phyloP scores from a whole-genome alignment of 2,113 vertebrate species.

The Phaethon lepturus region DNA sequence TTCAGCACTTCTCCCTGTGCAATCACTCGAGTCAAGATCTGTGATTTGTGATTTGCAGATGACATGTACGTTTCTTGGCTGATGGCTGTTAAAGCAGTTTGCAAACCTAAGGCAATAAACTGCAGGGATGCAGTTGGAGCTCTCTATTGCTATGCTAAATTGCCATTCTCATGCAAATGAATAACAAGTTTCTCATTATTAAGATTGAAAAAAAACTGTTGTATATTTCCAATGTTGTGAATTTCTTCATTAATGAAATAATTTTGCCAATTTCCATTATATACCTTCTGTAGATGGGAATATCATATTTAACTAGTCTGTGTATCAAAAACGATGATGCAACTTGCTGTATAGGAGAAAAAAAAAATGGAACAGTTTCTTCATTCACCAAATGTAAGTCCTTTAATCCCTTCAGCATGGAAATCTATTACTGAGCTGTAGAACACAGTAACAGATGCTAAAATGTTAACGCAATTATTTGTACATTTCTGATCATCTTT shows the following conservation, averaged over 20 bases:
- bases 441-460: not conserved
- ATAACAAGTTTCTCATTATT: constrained; percentile 69
- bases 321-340: not conserved
- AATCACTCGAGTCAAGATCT: constrained; percentile 91
- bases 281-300: not conserved
- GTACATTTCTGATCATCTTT: constrained; percentile 65
- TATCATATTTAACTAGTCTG: not conserved
- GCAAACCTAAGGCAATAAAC: constrained; percentile 82
- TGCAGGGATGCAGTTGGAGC: constrained; percentile 74
- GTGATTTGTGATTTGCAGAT: constrained; percentile 95
- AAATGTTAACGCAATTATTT: constrained; percentile 57
- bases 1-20: constrained; percentile 91
- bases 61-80: constrained; percentile 90
- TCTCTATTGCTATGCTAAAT: constrained; percentile 66
- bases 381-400: constrained; percentile 28
- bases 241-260: constrained; percentile 44
- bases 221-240: constrained; percentile 1
- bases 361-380: not conserved
- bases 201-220: constrained; percentile 57
- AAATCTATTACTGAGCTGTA: constrained; percentile 35
- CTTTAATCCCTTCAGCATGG: constrained; percentile 40
- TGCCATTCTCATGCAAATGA: constrained; percentile 80
- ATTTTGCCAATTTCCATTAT: not conserved
- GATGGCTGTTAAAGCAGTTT: constrained; percentile 87
- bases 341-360: not conserved